Evolutionary conservation across 2,797 vertebrate genomes (phyloP), one percentile per base, ranked within the genome.

Genomic region (Tapirus indicus): DNA sequence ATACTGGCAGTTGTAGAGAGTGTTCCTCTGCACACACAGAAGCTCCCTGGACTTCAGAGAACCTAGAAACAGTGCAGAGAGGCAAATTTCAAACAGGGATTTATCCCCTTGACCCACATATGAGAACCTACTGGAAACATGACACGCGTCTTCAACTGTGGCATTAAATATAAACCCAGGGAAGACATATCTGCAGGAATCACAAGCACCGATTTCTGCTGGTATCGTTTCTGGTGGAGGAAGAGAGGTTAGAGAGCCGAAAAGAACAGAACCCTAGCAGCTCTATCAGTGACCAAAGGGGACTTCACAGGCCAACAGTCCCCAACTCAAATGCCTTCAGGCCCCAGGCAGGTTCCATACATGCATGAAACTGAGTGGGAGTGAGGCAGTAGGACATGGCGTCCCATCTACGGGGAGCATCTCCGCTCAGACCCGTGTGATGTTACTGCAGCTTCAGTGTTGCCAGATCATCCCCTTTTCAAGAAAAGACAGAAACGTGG

Each of bases 171-270:
- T 38, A 94, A 82, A 75, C 44, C 82, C 54, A 12, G 32, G 58
- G n/a, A 96, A 92, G 58, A 54, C 35, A 7, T 11, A 62, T 17
- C 93, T 85, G 41, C 68, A 91, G 83, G 29, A 91, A 35, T 93
- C 56, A 64, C 29, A 47, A 75, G 69, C 25, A 47, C 32, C 23
- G 52, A 71, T 49, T 64, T n/a, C 60, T 91, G 32, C 47, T 47
- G 49, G 14, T 83, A 23, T 27, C 5, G 4, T 69, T 93, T 87
- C 80, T 49, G 16, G 47, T 27, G 13, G 29, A 82, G 44, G 21
- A 35, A 27, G n/a, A 74, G 64, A 62, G 14, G 10, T 25, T 25
- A 77, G 92, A 47, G n/a, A 60, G 21, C 35, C 11, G 64, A 74
- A 21, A 93, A 52, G 44, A 66, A 68, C 41, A 93, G 38, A 93